phyloP scores from a whole-genome alignment of 2,113 vertebrate species.

The Dinomys branickii region DNA sequence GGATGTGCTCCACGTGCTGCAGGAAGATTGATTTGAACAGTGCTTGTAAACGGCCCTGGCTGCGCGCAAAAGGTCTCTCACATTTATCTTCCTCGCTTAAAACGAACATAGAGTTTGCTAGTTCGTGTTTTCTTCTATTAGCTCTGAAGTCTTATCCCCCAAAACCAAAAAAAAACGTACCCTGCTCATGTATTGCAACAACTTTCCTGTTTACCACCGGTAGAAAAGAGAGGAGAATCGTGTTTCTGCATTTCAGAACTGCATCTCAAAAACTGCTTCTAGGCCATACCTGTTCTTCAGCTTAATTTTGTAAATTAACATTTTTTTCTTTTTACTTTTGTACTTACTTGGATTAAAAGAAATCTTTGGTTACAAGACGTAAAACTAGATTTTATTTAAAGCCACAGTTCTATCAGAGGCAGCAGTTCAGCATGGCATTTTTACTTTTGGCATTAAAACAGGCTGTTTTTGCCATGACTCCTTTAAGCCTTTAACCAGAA shows the following conservation, averaged over 20 bases:
- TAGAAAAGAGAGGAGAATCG: neutral
- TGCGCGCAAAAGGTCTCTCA: neutral
- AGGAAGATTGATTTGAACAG: constrained; percentile 20
- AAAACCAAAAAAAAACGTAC: neutral
- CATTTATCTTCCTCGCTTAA: constrained; percentile 49
- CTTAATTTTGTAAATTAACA: constrained; percentile 21
- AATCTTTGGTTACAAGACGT: neutral
- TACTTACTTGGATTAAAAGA: neutral
- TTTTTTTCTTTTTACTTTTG: neutral
- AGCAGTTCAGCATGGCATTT: neutral
- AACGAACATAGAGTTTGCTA: neutral
- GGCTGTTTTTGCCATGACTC: neutral
- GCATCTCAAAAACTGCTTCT: neutral
- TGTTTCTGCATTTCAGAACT: neutral
- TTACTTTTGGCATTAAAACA: neutral
- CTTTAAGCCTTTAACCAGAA: constrained; percentile 3
- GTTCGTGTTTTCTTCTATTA: constrained; percentile 10
- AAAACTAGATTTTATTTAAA: neutral
- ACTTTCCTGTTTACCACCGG: neutral
- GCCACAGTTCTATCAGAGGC: neutral
- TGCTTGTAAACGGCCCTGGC: neutral
- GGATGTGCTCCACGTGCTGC: neutral
- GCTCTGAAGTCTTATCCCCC: neutral
- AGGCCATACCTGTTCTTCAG: neutral
- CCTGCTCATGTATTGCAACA: neutral